Evolutionary conservation across 2,113 vertebrate genomes (phyloP).

Genomic region (Dipodomys ordii): DNA sequence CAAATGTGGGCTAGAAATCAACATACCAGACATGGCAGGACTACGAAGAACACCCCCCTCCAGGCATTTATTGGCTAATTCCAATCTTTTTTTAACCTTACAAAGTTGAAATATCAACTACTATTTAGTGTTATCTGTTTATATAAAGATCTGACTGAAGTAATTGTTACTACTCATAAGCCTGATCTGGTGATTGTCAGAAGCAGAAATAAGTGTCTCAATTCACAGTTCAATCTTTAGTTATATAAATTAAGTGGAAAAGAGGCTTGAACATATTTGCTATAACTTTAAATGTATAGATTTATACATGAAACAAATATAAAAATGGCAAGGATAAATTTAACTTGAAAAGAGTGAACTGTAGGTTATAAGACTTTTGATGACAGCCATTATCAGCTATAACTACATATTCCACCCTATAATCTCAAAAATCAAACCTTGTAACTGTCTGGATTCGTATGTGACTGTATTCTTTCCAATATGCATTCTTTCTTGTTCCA

Average conservation of each 20-base stretch:
- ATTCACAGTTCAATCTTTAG: not conserved
- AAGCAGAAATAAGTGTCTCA: not conserved
- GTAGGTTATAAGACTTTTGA: not conserved
- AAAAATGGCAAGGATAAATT: constrained; percentile 1
- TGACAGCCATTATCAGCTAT: not conserved
- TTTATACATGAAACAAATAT: constrained; percentile 11
- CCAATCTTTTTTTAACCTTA: not conserved
- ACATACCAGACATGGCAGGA: not conserved
- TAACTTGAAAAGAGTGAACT: not conserved
- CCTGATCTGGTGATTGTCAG: not conserved
- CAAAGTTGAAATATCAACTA: not conserved
- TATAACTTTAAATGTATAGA: not conserved
- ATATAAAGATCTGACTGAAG: not conserved
- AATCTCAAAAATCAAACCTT: constrained; percentile 93
- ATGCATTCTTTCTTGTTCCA: constrained; percentile 93
- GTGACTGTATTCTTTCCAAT: constrained; percentile 96
- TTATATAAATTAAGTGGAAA: not conserved
- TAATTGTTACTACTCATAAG: not conserved
- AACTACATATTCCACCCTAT: constrained; percentile 91
- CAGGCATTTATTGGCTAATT: not conserved
- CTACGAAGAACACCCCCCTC: not conserved
- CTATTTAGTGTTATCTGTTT: not conserved
- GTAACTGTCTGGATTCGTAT: constrained; percentile 93
- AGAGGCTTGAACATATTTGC: not conserved
- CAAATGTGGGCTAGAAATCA: not conserved